These are phyloP conservation scores for Arvicanthis niloticus DNA, from an alignment of 2,113 vertebrate species.

Conservation along the genomic window DNA sequence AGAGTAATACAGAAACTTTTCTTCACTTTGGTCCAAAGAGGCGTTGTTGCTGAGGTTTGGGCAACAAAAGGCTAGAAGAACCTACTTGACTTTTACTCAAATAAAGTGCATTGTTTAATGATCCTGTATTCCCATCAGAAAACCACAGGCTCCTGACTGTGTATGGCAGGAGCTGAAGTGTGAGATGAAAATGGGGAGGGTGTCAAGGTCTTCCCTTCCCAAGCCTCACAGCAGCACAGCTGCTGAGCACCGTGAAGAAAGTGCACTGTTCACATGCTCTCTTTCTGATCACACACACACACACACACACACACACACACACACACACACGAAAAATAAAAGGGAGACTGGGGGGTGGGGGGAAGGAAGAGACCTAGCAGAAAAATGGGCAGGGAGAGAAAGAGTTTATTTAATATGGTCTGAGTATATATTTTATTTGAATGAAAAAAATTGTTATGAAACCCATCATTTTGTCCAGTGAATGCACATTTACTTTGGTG, in stretches of 20 bases:
- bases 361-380: background rate
- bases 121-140: background rate
- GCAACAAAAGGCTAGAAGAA: background rate
- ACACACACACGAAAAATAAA: background rate
- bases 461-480: background rate
- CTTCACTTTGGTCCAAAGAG: background rate
- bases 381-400: background rate
- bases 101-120: background rate
- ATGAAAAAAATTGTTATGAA: background rate
- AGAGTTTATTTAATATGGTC: background rate
- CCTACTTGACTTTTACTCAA: background rate
- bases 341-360: background rate
- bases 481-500: background rate
- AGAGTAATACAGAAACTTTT: constrained; percentile 31
- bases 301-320: background rate
- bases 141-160: background rate
- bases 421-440: background rate
- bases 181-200: background rate
- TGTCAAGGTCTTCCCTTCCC: background rate
- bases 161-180: background rate
- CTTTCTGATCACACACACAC: background rate
- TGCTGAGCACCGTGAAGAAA: background rate
- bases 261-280: background rate
- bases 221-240: background rate
- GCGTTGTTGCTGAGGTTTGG: constrained; percentile 4